Base-by-base conservation (phyloP, 2,888 invertebrate species). In the Limnephilus rhombicus region DNA sequence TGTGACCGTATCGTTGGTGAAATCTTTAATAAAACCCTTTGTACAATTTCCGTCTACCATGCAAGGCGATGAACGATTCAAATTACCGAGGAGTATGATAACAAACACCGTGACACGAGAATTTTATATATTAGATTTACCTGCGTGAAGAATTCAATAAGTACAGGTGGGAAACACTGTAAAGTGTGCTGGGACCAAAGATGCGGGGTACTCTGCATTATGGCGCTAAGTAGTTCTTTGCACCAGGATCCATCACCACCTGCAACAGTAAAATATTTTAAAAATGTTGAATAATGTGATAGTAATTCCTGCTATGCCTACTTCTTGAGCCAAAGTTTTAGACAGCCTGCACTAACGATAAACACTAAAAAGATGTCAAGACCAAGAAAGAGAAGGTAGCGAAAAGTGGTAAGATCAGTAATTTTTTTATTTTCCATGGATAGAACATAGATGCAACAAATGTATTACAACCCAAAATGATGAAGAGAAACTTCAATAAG, bases 171-270 rank as follows among this genome's bases (percentile, higher is more conserved):
- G 95, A 99, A 99, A 94, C 99, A 99, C 94, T 98, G 98, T 31
- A 99, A 95, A 0, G 99, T 99, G 95, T 99, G 99, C 93, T 98
- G 97, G 0, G 99, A 98, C 99, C 99, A 99, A 94, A 98, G 98
- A 95, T 99, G 99, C 0, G 99, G 99, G 0, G 99, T 99, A 95
- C 98, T 98, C 94, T 98, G 98, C 97, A 98, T 98, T 37, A 99
- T 98, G 0, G 98, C 98, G 0, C 97, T 97, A 11, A 99, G 96
- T 37, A 99, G 96, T 94, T 99, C 99, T 94, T 98, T 98, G 94
- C 99, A 99, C 97, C 99, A 99, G 3, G 97, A 97, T 0, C 98
- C 98, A 91, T 97, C 96, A 93, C 95, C 96, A 37, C 96, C 96
- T 96, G 94, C 37, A 34, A 92, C 9, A 3, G 34, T 82, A 82